These are phyloP conservation scores for Margaritifera margaritifera DNA, from an alignment of 2,888 invertebrate species.

Conservation along the genomic window DNA sequence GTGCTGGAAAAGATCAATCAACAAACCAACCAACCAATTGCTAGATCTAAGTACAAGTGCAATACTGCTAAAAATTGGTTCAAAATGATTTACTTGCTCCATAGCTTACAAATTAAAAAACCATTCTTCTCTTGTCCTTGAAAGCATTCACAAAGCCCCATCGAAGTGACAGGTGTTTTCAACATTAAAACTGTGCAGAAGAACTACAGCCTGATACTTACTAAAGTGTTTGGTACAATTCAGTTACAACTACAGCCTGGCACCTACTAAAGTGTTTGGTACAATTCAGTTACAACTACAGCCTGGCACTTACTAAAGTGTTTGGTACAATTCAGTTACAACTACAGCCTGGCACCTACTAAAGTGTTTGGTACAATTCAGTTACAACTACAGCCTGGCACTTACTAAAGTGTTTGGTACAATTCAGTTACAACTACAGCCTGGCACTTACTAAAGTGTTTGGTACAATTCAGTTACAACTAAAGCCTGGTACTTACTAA, in stretches of 20 bases:
- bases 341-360: constrained; percentile 68
- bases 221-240: constrained; percentile 89
- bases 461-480: constrained; percentile 83
- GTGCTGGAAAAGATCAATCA: too few relatives aligned
- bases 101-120: too few relatives aligned
- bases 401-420: constrained; percentile 84
- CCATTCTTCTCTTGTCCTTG: too few relatives aligned
- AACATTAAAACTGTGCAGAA: too few relatives aligned
- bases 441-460: constrained; percentile 79
- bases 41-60: too few relatives aligned
- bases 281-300: constrained; percentile 80
- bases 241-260: constrained; percentile 73
- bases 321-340: constrained; percentile 85
- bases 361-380: constrained; percentile 90
- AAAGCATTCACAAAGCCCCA: too few relatives aligned
- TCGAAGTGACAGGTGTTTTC: not conserved
- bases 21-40: too few relatives aligned
- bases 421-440: constrained; percentile 78
- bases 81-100: too few relatives aligned
- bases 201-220: constrained; percentile 39
- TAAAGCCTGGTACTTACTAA: constrained; percentile 73
- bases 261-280: constrained; percentile 83
- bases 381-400: constrained; percentile 64
- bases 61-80: too few relatives aligned
- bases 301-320: constrained; percentile 78